Conservation (phyloP, 2,113 vertebrate genomes). For the Ardeotis arabs region DNA sequence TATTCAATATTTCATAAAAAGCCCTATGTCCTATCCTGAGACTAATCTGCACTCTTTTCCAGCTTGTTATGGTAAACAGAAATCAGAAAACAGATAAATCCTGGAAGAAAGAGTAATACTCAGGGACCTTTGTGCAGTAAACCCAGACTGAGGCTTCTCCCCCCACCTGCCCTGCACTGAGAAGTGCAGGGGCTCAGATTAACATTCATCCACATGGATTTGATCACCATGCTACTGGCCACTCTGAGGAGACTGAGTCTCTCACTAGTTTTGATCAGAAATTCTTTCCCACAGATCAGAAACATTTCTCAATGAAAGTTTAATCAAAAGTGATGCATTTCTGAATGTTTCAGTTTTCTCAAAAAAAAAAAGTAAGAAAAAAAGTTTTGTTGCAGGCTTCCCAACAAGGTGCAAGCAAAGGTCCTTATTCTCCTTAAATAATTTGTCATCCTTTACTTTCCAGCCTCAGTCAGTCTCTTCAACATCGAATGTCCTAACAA, state of each 20-base stretch:
- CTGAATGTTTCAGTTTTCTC: background rate
- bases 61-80: background rate
- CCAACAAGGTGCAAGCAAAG: background rate
- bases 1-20: background rate
- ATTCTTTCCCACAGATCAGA: background rate
- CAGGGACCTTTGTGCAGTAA: background rate
- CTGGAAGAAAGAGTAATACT: background rate
- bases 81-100: background rate
- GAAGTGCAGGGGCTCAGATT: background rate
- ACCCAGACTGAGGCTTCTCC: background rate
- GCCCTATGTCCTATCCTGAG: background rate
- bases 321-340: background rate
- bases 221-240: background rate
- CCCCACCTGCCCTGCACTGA: accelerated
- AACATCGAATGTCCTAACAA: background rate
- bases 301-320: background rate
- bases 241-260: background rate
- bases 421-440: background rate
- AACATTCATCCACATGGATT: background rate
- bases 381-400: background rate
- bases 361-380: background rate
- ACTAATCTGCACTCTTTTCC: background rate
- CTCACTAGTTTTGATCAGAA: background rate
- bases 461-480: background rate
- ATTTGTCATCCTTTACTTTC: background rate